Evolutionary conservation across 2,888 invertebrate species (phyloP).

Genomic region (Tethea ocularis): DNA sequence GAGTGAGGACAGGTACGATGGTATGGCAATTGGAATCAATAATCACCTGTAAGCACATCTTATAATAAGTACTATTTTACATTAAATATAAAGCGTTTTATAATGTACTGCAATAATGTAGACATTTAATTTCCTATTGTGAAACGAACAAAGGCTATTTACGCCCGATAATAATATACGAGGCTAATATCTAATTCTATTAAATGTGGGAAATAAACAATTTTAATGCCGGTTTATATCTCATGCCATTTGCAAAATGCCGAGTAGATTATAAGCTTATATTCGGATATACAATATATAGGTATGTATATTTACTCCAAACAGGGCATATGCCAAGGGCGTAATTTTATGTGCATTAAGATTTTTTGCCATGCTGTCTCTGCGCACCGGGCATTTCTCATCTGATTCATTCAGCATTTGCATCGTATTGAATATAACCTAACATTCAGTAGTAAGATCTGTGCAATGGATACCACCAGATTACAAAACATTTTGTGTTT

Average conservation of each 20-base stretch:
- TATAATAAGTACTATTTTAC: not conserved
- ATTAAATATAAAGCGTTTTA: not conserved
- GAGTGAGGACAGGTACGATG: no score
- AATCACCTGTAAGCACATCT: no score
- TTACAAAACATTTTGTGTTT: no score
- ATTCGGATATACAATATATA: no score
- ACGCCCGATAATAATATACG: conserved; percentile 3
- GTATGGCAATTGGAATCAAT: no score
- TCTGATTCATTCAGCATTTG: not conserved
- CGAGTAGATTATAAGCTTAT: not conserved
- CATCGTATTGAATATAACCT: not conserved
- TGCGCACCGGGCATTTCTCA: not conserved
- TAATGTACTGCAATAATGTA: not conserved
- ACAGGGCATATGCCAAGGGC: not conserved
- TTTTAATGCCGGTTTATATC: conserved; percentile 1
- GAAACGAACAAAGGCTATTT: not conserved
- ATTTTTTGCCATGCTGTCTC: no score
- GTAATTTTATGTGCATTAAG: no score
- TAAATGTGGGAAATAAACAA: conserved; percentile 3
- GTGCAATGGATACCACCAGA: no score
- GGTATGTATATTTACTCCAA: no score
- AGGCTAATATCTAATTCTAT: not conserved
- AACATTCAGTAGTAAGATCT: no score
- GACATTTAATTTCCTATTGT: not conserved
- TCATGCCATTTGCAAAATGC: not conserved